Conservation (phyloP, 2,888 invertebrate genomes). For the Noctua comes region DNA sequence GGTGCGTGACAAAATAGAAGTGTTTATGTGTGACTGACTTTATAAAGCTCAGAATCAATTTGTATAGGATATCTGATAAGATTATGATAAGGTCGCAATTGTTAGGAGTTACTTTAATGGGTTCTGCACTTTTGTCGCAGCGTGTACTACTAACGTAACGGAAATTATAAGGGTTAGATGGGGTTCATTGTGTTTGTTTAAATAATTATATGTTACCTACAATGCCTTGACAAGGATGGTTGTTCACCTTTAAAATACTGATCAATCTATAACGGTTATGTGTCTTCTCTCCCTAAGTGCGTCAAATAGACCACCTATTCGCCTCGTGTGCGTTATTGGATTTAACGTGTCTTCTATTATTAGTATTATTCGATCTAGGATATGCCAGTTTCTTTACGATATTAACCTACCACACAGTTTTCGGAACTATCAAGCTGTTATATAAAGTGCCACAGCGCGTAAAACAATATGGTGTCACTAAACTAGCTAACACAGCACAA, state of each 20-base stretch:
- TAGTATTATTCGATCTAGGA: not conserved
- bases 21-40: conserved; percentile 81
- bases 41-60: conserved; percentile 73
- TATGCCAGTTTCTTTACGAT: not conserved
- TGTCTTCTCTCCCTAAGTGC: no score
- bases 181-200: conserved; percentile 23
- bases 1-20: conserved; percentile 69
- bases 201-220: conserved; percentile 34
- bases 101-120: conserved; percentile 73
- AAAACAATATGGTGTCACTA: not conserved
- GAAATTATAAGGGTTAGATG: conserved; percentile 43
- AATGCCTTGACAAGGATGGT: not conserved
- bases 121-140: conserved; percentile 55
- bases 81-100: conserved; percentile 70
- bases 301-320: not conserved
- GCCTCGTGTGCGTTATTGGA: not conserved
- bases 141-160: conserved; percentile 58
- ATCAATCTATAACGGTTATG: not conserved
- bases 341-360: not conserved
- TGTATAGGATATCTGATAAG: conserved; percentile 66
- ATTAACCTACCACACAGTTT: not conserved
- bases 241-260: not conserved
- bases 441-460: not conserved
- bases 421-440: not conserved
- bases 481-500: not conserved